phyloP scores from a whole-genome alignment of 1,140 invertebrate genomes.

The Paraescarpia echinospica region DNA sequence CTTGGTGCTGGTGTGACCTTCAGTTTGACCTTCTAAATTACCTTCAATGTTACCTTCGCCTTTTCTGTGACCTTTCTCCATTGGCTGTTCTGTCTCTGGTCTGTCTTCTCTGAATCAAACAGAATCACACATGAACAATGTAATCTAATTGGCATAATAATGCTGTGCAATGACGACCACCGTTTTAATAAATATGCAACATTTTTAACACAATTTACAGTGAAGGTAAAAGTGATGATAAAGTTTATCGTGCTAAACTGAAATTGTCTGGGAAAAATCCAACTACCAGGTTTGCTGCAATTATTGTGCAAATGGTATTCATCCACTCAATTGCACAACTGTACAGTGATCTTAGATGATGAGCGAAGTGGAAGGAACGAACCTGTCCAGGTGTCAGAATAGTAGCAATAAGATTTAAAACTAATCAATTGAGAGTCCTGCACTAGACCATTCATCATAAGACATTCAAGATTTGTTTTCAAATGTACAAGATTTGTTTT shows the following conservation, averaged over 20 bases:
- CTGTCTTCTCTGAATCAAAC: constrained; percentile 1
- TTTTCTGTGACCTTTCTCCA: not conserved
- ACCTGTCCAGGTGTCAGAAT: not conserved
- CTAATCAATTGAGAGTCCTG: too few relatives aligned
- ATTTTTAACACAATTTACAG: too few relatives aligned
- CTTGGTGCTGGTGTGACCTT: not conserved
- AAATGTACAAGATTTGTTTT: too few relatives aligned
- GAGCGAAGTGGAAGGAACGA: not conserved
- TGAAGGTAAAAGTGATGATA: too few relatives aligned
- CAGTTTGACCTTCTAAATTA: not conserved
- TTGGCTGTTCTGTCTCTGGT: not conserved
- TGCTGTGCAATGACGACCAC: not conserved
- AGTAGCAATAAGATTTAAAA: not conserved
- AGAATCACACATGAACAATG: not conserved
- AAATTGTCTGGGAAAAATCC: too few relatives aligned
- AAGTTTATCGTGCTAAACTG: too few relatives aligned
- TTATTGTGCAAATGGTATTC: not conserved
- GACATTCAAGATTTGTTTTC: too few relatives aligned
- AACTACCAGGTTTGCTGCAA: too few relatives aligned
- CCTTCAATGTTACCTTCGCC: not conserved
- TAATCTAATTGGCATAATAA: not conserved
- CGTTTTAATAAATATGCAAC: too few relatives aligned
- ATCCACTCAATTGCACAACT: not conserved
- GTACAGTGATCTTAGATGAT: not conserved
- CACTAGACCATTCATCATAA: too few relatives aligned